Conservation (phyloP, 37 sponge, comb jelly and placozoan species). For the Hexactinellida sp. region DNA sequence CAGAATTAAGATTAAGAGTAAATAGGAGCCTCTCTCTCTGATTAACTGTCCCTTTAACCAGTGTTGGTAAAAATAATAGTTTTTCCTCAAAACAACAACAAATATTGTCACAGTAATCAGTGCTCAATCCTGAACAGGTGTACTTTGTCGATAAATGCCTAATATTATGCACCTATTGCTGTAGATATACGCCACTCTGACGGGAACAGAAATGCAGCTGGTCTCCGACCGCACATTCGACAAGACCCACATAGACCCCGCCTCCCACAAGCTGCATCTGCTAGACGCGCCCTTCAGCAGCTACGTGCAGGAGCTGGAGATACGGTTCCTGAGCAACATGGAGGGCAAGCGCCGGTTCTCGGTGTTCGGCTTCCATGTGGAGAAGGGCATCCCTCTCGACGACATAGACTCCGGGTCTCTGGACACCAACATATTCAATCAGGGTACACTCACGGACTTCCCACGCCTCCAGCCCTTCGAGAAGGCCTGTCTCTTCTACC, state of each 20-base stretch:
- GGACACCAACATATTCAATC: slow-evolving; percentile 29
- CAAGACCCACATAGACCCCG: neutral
- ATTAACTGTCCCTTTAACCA: too few relatives aligned
- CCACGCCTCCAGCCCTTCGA: slow-evolving; percentile 52
- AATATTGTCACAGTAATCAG: too few relatives aligned
- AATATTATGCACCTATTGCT: too few relatives aligned
- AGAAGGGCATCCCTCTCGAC: neutral
- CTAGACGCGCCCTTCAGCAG: neutral
- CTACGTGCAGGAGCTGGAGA: slow-evolving; percentile 9
- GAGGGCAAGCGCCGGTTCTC: slow-evolving; percentile 6
- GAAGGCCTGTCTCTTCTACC: slow-evolving; percentile 32
- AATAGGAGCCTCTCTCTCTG: too few relatives aligned
- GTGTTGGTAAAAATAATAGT: too few relatives aligned
- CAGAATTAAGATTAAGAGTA: too few relatives aligned
- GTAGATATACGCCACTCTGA: neutral
- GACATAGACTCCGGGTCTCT: slow-evolving; percentile 27
- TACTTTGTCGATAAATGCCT: too few relatives aligned
- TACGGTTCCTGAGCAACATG: neutral
- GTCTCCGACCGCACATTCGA: neutral
- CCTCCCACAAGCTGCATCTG: neutral
- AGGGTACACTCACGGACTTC: slow-evolving; percentile 35
- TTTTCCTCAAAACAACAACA: too few relatives aligned
- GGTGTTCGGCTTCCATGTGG: neutral
- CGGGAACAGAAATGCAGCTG: slow-evolving; percentile 2
- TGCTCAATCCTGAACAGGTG: too few relatives aligned